Evolutionary conservation across 2,113 vertebrate genomes (phyloP), one percentile per base, ranked within the genome.

Genomic region (Cygnus atratus): DNA sequence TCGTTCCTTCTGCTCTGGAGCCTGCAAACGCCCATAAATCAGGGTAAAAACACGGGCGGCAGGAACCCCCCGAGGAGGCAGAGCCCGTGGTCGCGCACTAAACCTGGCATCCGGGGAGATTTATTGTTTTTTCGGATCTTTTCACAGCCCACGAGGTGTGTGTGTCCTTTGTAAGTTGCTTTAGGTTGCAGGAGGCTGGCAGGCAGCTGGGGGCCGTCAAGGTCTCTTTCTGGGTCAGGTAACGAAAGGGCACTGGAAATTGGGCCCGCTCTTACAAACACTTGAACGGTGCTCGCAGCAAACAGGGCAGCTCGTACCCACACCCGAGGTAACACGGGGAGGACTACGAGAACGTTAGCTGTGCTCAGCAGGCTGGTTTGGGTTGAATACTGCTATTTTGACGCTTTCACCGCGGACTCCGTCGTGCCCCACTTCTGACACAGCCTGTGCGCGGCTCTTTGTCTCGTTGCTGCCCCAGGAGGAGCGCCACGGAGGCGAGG

Each of bases 1-100:
- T 24, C 12, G 0, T 19, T 81, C 84, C 62, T 44, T 22, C 37
- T 3, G 13, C 71, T 68, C 9, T 7, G 73, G 48, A 8, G 41
- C 5, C 29, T 6, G 18, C 19, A 26, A 15, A 25, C 0, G 0
- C 44, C 52, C 1, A 15, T 12, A 8, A 75, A 61, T 1, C 1
- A 26, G 66, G 16, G 15, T 9, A 17, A 43, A 76, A 46, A 1
- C 0, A 1, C 0, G 0, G 21, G 3, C 0, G 17, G 4, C 39
- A 73, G 65, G 0, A 24, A 33, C 13, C 11, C 63, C 68, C 9
- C 1, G 63, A 10, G 88, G 33, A 39, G 61, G 54, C 74, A 92
- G 41, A 92, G 44, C 67, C 46, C 2, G 28, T 0, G 0, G 6
- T 8, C 37, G 12, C 8, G 7, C 5, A 4, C 0, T 5, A 4